Conservation (phyloP, 2,113 vertebrate species). For the Felis catus region DNA sequence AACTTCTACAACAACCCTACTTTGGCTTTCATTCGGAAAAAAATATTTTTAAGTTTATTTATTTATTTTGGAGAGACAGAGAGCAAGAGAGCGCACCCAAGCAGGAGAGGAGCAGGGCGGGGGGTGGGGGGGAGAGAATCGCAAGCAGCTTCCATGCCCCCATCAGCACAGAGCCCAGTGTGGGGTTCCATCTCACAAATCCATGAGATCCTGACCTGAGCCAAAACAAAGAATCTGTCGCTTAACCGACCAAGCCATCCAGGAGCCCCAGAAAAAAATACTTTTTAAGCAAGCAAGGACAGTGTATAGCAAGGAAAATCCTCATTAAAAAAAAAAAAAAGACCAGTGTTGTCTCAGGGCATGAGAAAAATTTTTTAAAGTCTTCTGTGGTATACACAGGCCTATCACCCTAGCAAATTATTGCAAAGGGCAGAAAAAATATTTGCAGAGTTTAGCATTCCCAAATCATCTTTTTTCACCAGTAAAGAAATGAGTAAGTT, state of each 20-base stretch:
- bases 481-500: background rate
- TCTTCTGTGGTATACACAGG: background rate
- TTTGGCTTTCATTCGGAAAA: conserved; percentile 31
- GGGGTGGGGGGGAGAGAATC: too few species aligned
- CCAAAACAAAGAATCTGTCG: too few species aligned
- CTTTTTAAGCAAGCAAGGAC: background rate
- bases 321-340: background rate
- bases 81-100: too few species aligned
- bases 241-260: too few species aligned
- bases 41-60: background rate
- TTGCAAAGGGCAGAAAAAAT: background rate
- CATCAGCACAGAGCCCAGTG: too few species aligned
- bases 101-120: too few species aligned
- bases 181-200: too few species aligned
- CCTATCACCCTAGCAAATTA: background rate
- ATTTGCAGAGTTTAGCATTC: background rate
- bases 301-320: background rate
- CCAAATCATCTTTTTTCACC: background rate
- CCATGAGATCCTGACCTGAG: too few species aligned
- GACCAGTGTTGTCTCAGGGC: background rate
- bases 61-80: background rate
- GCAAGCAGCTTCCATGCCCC: too few species aligned
- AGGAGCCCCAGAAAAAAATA: background rate
- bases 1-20: background rate
- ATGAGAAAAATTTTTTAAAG: background rate